Conservation (phyloP, 2,113 vertebrate species). For the Notarius quadriscutis region DNA sequence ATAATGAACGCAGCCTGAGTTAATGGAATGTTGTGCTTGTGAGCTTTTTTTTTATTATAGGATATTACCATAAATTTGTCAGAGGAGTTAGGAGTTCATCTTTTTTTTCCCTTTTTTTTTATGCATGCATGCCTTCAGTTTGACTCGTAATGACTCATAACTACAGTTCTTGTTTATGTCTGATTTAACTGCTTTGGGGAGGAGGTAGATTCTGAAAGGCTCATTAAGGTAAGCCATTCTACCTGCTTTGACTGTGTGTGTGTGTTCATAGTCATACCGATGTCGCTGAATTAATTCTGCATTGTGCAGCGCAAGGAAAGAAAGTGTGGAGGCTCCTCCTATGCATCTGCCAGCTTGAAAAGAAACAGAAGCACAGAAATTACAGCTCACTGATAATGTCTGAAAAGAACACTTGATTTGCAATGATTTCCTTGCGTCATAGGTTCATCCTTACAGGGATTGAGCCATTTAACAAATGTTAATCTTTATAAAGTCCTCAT, state of each 20-base stretch:
- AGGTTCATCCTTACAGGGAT: neutral
- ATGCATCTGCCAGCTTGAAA: neutral
- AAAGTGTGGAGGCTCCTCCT: neutral
- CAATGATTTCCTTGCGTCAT: neutral
- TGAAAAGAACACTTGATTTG: neutral
- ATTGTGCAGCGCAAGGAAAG: neutral
- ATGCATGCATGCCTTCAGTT: constrained; percentile 9
- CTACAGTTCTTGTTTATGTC: constrained; percentile 27
- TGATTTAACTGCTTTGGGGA: constrained; percentile 42
- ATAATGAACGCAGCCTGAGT: neutral
- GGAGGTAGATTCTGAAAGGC: constrained; percentile 32
- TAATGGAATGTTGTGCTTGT: constrained; percentile 12
- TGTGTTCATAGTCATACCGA: constrained; percentile 1
- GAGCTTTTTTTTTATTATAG: neutral
- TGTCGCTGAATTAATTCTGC: neutral
- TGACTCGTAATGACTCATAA: constrained; percentile 6
- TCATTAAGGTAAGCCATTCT: constrained; percentile 51
- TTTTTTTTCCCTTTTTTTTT: neutral
- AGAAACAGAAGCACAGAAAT: neutral
- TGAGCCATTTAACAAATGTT: neutral
- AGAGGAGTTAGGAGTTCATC: constrained; percentile 48
- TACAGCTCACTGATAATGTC: neutral
- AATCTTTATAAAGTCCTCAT: too few relatives aligned
- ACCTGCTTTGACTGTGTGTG: constrained; percentile 36
- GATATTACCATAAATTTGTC: constrained; percentile 41